These are phyloP conservation scores for Gerris buenoi DNA, from an alignment of 1,140 invertebrate genomes.

Conservation along the genomic window DNA sequence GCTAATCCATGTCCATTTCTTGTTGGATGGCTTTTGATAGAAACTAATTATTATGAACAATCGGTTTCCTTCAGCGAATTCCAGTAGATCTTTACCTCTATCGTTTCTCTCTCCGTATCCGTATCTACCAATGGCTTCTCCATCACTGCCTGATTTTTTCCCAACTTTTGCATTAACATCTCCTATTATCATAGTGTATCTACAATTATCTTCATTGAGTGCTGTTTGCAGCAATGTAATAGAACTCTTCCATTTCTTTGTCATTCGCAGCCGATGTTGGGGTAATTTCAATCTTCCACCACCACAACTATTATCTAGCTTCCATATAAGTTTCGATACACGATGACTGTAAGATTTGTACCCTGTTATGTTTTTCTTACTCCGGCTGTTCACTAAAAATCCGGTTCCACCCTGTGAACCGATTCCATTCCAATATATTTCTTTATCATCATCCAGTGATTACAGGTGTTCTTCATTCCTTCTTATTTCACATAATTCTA, in stretches of 20 bases:
- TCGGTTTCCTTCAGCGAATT: not conserved
- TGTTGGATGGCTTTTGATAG: constrained; percentile 6
- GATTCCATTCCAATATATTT: not conserved
- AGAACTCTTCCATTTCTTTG: not conserved
- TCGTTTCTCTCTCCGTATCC: not conserved
- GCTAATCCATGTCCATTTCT: not conserved
- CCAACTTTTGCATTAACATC: not conserved
- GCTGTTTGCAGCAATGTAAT: not conserved
- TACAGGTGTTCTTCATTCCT: not conserved
- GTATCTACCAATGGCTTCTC: not conserved
- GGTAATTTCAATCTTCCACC: not conserved
- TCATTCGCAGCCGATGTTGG: not conserved
- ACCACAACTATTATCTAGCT: not conserved
- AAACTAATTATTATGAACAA: not conserved
- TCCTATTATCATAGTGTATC: not conserved
- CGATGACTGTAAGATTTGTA: not conserved
- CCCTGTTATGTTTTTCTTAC: not conserved
- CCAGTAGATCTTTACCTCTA: not conserved
- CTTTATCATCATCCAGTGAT: not conserved
- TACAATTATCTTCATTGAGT: not conserved
- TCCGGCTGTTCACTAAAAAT: not conserved
- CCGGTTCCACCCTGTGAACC: not conserved
- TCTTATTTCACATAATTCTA: not conserved
- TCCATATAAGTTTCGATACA: not conserved
- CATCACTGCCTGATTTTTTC: not conserved